Conservation (phyloP, 2,797 vertebrate species). For the Pitangus sulphuratus region DNA sequence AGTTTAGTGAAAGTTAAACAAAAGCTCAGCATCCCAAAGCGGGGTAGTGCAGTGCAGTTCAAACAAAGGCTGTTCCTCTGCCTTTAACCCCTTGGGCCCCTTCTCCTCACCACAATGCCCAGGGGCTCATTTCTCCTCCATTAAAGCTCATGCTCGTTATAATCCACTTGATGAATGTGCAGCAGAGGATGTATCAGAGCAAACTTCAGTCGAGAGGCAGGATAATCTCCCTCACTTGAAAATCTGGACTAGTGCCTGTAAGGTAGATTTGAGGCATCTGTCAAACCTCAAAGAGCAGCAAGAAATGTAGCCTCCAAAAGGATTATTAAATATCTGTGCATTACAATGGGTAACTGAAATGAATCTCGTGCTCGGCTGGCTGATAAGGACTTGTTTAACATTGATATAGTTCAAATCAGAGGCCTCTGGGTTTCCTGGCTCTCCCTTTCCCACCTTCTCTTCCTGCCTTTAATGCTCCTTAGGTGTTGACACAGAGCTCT, state of each 20-base stretch:
- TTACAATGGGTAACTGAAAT: constrained; percentile 58
- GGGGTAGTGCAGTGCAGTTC: not conserved
- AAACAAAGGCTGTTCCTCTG: not conserved
- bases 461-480: constrained; percentile 30
- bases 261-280: constrained; percentile 53
- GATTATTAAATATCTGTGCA: constrained; percentile 64
- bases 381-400: constrained; percentile 66
- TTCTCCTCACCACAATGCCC: not conserved
- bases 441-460: not conserved
- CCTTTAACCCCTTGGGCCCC: not conserved
- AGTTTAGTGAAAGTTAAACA: not conserved
- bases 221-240: constrained; percentile 37
- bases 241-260: constrained; percentile 30
- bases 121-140: not conserved
- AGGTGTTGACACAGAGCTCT: constrained; percentile 64
- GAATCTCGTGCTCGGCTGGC: not conserved
- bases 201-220: constrained; percentile 14
- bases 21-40: not conserved
- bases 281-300: constrained; percentile 61
- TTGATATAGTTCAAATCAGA: constrained; percentile 50
- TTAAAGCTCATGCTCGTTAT: not conserved
- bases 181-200: not conserved
- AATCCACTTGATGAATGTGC: constrained; percentile 37
- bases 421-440: constrained; percentile 24
- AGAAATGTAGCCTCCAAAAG: constrained; percentile 43